These are phyloP conservation scores for Tipula unca DNA, from an alignment of 2,888 invertebrate species.

Conservation along the genomic window DNA sequence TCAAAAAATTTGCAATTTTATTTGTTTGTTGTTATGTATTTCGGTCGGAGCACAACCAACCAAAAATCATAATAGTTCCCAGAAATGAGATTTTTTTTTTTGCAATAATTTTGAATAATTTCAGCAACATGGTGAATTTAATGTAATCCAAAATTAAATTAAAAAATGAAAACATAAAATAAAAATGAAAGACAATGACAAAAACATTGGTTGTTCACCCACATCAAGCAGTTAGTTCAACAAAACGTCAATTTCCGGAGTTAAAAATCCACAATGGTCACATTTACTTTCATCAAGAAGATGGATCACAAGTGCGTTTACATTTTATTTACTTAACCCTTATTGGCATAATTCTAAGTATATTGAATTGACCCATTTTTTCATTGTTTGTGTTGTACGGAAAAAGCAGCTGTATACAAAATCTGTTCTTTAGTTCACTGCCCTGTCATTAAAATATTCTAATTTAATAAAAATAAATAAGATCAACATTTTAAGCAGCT, in stretches of 20 bases:
- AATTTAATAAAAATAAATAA: too few relatives aligned
- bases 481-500: too few relatives aligned
- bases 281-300: background rate
- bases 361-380: background rate
- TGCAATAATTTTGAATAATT: conserved; percentile 8
- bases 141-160: background rate
- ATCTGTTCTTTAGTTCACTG: background rate
- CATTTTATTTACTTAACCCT: background rate
- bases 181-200: background rate
- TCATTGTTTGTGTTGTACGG: background rate
- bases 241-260: background rate
- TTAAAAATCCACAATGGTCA: background rate
- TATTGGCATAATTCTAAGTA: background rate
- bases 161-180: background rate
- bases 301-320: background rate
- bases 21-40: background rate
- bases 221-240: background rate
- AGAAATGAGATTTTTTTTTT: background rate
- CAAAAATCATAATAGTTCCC: background rate
- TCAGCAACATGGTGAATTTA: background rate
- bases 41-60: background rate
- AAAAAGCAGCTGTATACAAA: background rate
- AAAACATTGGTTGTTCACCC: background rate
- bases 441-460: too few relatives aligned
- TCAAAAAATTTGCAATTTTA: background rate